Base-by-base conservation (phyloP, 2,888 invertebrate species). In the Helleia helle region DNA sequence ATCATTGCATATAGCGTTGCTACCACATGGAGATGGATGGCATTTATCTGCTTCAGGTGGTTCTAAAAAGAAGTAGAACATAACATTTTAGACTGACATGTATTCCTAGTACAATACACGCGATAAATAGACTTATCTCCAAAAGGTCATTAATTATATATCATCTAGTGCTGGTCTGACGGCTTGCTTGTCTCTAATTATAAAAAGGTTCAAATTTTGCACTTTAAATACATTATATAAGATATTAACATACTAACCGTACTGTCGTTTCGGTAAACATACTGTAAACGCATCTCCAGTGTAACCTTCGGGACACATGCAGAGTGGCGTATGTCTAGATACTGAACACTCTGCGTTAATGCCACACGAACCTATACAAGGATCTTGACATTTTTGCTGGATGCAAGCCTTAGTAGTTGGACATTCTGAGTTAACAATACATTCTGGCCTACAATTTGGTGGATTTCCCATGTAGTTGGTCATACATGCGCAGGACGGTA, bases 331-430 rank as follows among this genome's bases (percentile, higher is more conserved):
- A 56, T 94, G 93, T 56, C 90, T 89, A 9, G 89, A 85, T 7
- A 93, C 91, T 27, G 74, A 71, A 58, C 91, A 89, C 43, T 86
- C 59, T 34, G 91, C 87, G 48, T 77, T 70, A 40, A 88, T 68
- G 38, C 91, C 91, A 51, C 92, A 94, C 40, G 89, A 86, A 9
- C 91, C 91, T 24, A 85, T 86, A 58, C 93, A 93, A 29, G 92
- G 92, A 70, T 93, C 90, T 43, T 85, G 83, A 63, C 93, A 93
- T 70, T 89, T 89, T 55, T 90, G 89, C 55, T 88, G 88, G 29
- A 91, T 87, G 59, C 93, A 93, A 25, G 92, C 90, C 59, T 85
- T 84, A 46, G 88, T 84, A 46, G 87, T 86, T 30, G 87, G 67
- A 65, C 93, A 93, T 60, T 93, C 93, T 9, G 88, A 87, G 62